These are phyloP conservation scores for Bombus sylvicola DNA, from an alignment of 1,140 invertebrate species.

Conservation along the genomic window DNA sequence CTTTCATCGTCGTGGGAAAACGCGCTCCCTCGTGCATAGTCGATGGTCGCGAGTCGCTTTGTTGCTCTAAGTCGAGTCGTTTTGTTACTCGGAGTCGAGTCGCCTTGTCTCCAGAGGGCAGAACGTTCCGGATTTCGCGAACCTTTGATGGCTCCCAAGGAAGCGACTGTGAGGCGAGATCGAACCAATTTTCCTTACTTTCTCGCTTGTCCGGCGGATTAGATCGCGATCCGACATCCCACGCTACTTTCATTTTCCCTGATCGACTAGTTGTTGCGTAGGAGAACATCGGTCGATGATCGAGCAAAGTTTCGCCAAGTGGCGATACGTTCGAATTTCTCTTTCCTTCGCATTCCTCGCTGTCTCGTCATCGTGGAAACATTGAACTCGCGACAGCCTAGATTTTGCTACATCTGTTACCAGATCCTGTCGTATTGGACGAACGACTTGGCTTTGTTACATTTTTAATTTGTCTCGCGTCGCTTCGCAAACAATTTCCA, in stretches of 20 bases:
- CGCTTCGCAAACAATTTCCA: not conserved
- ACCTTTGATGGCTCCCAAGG: not conserved
- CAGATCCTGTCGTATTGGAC: too few species aligned
- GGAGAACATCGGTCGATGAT: not conserved
- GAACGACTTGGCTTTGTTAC: too few species aligned
- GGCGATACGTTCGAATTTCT: not conserved
- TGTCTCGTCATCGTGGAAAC: not conserved
- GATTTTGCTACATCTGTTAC: too few species aligned
- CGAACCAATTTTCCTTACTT: not conserved
- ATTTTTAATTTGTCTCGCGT: not conserved
- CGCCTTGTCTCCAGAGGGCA: not conserved
- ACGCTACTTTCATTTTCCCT: not conserved
- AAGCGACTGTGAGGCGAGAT: not conserved
- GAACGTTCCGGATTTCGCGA: not conserved
- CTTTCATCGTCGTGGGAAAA: constrained; percentile 17
- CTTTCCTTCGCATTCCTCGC: not conserved
- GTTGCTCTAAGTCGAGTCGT: not conserved
- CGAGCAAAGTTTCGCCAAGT: not conserved
- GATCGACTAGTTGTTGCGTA: not conserved
- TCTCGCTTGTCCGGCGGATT: not conserved
- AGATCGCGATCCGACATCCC: not conserved
- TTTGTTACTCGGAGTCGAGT: not conserved
- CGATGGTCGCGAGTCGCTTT: not conserved
- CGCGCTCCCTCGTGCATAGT: not conserved
- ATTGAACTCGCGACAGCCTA: not conserved